Percentiles rank a stretch among this genome's conserved stretches.
Evolutionary conservation across 1,140 invertebrate species (phyloP).

Genomic region (Drosophila busckii): DNA sequence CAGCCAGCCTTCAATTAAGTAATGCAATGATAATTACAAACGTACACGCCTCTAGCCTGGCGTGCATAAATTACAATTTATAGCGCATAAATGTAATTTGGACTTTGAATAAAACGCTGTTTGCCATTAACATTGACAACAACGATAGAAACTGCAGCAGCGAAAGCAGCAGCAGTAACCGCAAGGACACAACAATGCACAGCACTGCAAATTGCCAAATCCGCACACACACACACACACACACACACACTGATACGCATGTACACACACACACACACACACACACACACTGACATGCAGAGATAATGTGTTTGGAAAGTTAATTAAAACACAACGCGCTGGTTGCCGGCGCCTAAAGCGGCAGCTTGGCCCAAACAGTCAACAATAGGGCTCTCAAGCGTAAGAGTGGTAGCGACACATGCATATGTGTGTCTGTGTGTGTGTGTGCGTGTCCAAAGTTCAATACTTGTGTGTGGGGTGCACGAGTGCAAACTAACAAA

Average conservation of each 20-base stretch:
- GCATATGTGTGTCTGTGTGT: too few relatives aligned
- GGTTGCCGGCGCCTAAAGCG: conserved; percentile 7
- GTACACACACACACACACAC: background rate
- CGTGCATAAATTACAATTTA: too few relatives aligned
- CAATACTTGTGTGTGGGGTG: too few relatives aligned
- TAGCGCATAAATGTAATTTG: conserved; percentile 4
- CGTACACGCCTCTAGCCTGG: too few relatives aligned
- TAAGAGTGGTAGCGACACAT: too few relatives aligned
- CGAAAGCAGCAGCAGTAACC: conserved; percentile 1
- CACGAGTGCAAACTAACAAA: too few relatives aligned
- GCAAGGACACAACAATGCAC: conserved; percentile 30
- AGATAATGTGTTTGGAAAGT: conserved; percentile 40
- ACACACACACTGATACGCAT: background rate
- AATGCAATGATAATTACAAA: too few relatives aligned
- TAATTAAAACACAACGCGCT: conserved; percentile 49
- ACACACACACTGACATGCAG: background rate
- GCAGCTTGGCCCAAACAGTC: too few relatives aligned
- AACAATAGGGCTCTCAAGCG: too few relatives aligned
- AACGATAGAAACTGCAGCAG: background rate
- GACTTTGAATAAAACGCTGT: background rate
- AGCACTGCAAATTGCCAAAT: conserved; percentile 25
- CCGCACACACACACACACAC: background rate
- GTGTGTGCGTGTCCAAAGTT: too few relatives aligned
- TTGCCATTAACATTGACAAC: background rate
- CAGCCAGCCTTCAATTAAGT: too few relatives aligned